Percentiles rank a stretch among this genome's conserved stretches.
These are phyloP conservation scores for Nephrotoma flavescens DNA, from an alignment of 2,888 invertebrate species.

Conservation along the genomic window DNA sequence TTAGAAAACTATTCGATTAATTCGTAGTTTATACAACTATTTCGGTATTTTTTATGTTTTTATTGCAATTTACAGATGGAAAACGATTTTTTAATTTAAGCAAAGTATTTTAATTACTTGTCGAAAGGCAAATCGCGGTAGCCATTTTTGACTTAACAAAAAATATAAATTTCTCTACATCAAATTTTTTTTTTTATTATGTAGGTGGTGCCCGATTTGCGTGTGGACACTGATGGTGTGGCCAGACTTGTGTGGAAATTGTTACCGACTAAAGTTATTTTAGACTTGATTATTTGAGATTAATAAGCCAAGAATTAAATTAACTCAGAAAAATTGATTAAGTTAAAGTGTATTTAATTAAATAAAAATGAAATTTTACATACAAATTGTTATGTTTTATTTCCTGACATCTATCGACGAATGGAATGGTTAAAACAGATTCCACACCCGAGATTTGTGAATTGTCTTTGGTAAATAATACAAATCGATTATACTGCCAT, in stretches of 20 bases:
- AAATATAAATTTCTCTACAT: neutral
- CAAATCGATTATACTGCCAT: too few species aligned
- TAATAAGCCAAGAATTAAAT: too few species aligned
- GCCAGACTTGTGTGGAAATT: neutral
- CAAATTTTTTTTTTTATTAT: neutral
- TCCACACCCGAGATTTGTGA: too few species aligned
- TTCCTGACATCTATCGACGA: too few species aligned
- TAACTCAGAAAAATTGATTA: too few species aligned
- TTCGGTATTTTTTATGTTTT: neutral
- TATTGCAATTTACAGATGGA: neutral
- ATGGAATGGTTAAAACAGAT: too few species aligned
- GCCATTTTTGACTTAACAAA: neutral
- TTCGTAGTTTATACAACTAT: neutral
- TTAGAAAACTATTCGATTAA: neutral
- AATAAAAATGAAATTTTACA: too few species aligned
- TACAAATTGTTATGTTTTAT: too few species aligned
- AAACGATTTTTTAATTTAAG: neutral
- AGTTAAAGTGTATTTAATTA: too few species aligned
- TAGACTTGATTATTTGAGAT: too few species aligned
- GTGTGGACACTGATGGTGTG: neutral
- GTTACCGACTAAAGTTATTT: too few species aligned
- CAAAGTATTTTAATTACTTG: neutral
- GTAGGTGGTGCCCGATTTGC: neutral
- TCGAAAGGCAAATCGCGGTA: slow-evolving; percentile 1
- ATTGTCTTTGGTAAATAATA: too few species aligned